Base-by-base conservation (phyloP, 2,113 vertebrate species). In the Sinocyclocheilus rhinocerous region DNA sequence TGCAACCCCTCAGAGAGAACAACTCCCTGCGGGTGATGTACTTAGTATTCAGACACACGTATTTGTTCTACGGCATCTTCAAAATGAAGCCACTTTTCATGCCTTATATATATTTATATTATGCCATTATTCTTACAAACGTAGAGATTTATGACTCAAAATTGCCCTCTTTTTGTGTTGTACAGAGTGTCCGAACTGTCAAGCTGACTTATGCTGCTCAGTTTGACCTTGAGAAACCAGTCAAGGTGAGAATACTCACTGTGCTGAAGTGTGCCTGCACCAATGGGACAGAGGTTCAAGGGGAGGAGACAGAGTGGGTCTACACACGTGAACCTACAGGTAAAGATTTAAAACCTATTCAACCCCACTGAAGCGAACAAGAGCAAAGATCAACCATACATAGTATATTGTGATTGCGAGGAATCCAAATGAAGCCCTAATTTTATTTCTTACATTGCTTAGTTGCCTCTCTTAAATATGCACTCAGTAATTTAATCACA, bases 221-320 rank as follows among this genome's bases (percentile, higher is more conserved):
- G 86, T 97, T 98, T 94, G 95, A 98, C 89, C 95, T 97, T 89
- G 94, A 93, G 91, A 95, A 95, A 90, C 93, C 91, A 0, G 80
- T 96, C 11, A 92, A 90, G 86, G 95, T 96, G 70, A 95, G 92
- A 89, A 88, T 97, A 20, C 95, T 92, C 87, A 96, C 96, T 0
- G 36, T 97, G 83, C 89, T 97, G 4, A 42, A 87, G n/a, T 94
- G 93, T 7, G 84, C 12, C 0, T 97, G 97, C 39, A 94, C 94
- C 0, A 89, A 90, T 6, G 93, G 88, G 0, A 85, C 89, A 10
- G 89, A 95, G 76, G 24, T 95, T 81, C 92, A 90, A 52, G 97
- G 96, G 83, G 67, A 48, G 13, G 92, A 91, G 85, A 83, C 89
- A 1, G 91, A 94, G 52, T 6, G 91, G 48, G 82, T 92, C 42